Base-by-base conservation (phyloP, 2,113 vertebrate genomes). In the Notiomystis cincta region DNA sequence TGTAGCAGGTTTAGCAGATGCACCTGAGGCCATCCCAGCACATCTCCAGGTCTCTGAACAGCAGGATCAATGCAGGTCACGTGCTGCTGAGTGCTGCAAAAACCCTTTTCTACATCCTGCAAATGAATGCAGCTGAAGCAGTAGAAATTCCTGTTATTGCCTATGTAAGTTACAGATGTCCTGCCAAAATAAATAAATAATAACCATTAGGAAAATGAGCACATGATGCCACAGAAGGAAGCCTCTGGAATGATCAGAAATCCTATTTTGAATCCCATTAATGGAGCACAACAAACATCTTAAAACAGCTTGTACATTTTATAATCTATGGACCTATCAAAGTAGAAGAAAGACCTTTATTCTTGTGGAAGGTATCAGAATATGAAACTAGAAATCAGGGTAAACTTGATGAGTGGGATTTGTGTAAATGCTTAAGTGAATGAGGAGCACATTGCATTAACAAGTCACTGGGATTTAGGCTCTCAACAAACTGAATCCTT, bases 161-260 rank as follows among this genome's bases (percentile, higher is more conserved):
- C 80, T 33, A 3, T 2, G 1, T 35, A 44, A 86, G 56, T 73
- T 54, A 73, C 62, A 96, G 92, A 80, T 28, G 25, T 16, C 40
- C 45, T 67, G 67, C 18, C 27, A 31, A 95, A 93, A 89, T 81
- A 82, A 90, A 94, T 66, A 92, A 72, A 90, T 72, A 80, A 80
- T 23, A 48, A 35, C 42, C 44, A 30, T 40, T 14, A 86, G 40
- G 76, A 81, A 91, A 89, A 75, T 0, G 7, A 79, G 79, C 57
- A 65, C 24, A 10, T 2, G 21, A 67, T 25, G 50, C 37, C 54
- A 50, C 73, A 87, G 37, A 84, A 82, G 73, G 60, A 91, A 91
- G 53, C 40, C 65, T 87, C 77, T 50, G 20, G 51, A 79, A 72
- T 11, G n/a, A 82, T 65, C 66, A 94, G 56, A 85, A 89, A 69